Evolutionary conservation across 2,113 vertebrate species (phyloP).

Genomic region (Chitala chitala): DNA sequence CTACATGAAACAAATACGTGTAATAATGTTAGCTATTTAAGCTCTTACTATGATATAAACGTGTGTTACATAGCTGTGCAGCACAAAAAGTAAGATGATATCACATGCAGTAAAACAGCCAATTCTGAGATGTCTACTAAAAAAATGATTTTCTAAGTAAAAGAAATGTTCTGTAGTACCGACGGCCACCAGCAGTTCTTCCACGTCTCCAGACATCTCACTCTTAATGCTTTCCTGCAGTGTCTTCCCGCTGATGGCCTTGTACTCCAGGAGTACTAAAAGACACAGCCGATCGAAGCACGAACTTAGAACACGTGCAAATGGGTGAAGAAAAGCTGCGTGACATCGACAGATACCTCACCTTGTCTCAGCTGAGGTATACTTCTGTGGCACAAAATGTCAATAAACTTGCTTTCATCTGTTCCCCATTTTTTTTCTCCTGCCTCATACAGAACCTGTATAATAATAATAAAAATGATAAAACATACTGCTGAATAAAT

Average conservation of each 20-base stretch:
- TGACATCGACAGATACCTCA: constrained; percentile 25
- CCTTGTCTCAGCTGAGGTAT: constrained; percentile 71
- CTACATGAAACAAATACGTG: no score
- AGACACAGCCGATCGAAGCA: not conserved
- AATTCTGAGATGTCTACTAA: constrained; percentile 3
- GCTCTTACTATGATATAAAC: no score
- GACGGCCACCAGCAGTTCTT: constrained; percentile 71
- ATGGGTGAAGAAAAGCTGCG: not conserved
- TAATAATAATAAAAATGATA: not conserved
- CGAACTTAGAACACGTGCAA: not conserved
- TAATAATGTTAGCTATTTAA: no score
- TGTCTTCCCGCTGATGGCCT: constrained; percentile 71
- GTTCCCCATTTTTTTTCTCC: constrained; percentile 80
- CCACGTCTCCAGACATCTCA: constrained; percentile 74
- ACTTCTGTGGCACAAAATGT: constrained; percentile 72
- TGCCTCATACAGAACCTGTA: constrained; percentile 67
- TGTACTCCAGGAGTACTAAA: constrained; percentile 76
- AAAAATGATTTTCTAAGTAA: not conserved
- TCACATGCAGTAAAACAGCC: no score
- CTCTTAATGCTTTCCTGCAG: constrained; percentile 77
- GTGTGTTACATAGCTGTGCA: no score
- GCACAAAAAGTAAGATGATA: no score
- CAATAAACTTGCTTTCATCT: constrained; percentile 70
- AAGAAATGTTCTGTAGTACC: constrained; percentile 53
- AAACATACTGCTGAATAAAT: not conserved